Evolutionary conservation across 2,888 invertebrate genomes (phyloP), one percentile per base, ranked within the genome.

Genomic region (Ellobium chinense): DNA sequence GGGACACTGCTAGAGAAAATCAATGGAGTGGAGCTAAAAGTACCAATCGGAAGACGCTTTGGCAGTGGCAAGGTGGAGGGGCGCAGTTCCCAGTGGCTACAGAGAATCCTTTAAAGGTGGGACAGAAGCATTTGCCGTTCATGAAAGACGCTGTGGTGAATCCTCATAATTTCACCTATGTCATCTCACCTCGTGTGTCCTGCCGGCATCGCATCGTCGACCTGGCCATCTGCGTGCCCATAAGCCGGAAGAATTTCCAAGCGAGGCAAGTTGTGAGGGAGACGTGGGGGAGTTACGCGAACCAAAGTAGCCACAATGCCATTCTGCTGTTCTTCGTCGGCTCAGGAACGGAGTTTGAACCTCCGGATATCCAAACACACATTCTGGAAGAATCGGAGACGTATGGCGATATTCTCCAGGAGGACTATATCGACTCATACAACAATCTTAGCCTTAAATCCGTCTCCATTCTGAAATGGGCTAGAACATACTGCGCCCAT

Each of bases 371-470:
- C 18, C 87, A 89, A 70, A 24, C 24, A 39, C 77, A 82, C 21
- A 78, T 89, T 0, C 83, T 83, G 58, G 81, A 87, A 31, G 92
- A 92, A 78, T 85, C 87, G 27, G 82, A 87, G 31, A 73, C 82
- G 27, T 91, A 90, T 82, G 68, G 82, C 0, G 92, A 92, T 82
- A 87, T 92, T 21, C 85, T 92, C 1, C 92, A 92, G 82, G 91
- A 88, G 63, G 87, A 91, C 78, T 92, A 92, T 81, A 31, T 89
- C 1, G 93, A 93, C 83, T 86, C 87, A 7, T 94, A 94, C 81
- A 85, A 90, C 31, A 93, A 93, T 87, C 87, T 94, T 34, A 93
- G 93, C 0, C 90, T 92, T 74, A 94, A 94, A 85, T 93, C 93
- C 27, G 88, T 93, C 14, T 92, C 93, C 80, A 92, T 93, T 65